Percentiles rank a stretch among this genome's conserved stretches.
Conservation (phyloP, 1,140 invertebrate species). For the Drosophila mauritiana region DNA sequence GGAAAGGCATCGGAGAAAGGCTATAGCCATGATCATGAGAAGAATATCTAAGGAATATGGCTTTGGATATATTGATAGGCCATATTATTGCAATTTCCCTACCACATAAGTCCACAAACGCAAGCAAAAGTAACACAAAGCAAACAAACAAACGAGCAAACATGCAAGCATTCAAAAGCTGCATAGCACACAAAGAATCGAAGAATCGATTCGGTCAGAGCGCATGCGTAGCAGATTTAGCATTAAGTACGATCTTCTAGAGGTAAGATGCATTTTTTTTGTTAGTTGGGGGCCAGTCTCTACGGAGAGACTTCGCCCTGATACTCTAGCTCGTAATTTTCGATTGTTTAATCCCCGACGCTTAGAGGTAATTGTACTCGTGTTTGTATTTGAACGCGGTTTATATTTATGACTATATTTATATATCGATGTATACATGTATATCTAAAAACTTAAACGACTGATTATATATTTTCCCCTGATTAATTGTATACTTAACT, state of each 20-base stretch:
- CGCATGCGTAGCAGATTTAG: conserved; percentile 35
- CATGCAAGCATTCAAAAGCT: neutral
- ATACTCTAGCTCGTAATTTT: conserved; percentile 52
- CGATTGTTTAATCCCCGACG: conserved; percentile 47
- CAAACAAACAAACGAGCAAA: conserved; percentile 11
- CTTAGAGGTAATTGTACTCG: conserved; percentile 33
- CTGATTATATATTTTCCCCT: conserved; percentile 78
- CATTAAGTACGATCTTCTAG: conserved; percentile 25
- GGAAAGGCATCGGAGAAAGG: conserved; percentile 1
- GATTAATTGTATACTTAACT: conserved; percentile 42
- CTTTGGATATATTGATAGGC: conserved; percentile 68
- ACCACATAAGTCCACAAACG: conserved; percentile 59
- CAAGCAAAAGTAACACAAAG: conserved; percentile 39
- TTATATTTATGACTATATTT: conserved; percentile 56
- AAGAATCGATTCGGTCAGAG: conserved; percentile 5
- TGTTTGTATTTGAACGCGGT: conserved; percentile 24
- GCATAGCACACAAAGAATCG: conserved; percentile 15
- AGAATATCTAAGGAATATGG: neutral
- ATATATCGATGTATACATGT: conserved; percentile 69
- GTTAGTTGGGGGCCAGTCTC: conserved; percentile 12
- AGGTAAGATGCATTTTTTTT: conserved; percentile 33
- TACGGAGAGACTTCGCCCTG: conserved; percentile 28
- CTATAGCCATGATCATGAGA: neutral
- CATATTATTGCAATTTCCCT: conserved; percentile 78
- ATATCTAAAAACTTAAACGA: conserved; percentile 76